Evolutionary conservation across 2,888 invertebrate species (phyloP).

Genomic region (Ischnus inquisitorius): DNA sequence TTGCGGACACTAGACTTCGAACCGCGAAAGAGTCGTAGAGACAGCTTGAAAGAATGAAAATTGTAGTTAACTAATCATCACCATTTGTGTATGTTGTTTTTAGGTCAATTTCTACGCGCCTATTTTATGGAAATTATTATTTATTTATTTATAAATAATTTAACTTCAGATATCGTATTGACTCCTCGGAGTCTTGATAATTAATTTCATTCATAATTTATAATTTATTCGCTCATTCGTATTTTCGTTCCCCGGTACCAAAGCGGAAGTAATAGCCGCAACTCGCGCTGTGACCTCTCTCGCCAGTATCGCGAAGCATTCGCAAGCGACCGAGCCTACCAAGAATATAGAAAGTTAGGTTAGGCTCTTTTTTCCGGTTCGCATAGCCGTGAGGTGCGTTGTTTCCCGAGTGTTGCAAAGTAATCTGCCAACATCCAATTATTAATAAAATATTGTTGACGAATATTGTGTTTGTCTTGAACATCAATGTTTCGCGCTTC

Average conservation of each 20-base stretch:
- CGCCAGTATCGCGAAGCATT: conserved; percentile 8
- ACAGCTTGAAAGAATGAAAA: not conserved
- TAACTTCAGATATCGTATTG: not conserved
- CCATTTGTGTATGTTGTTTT: not conserved
- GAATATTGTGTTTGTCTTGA: conserved; percentile 11
- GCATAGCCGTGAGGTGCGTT: conserved; percentile 79
- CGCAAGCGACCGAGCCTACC: not conserved
- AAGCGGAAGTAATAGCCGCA: conserved; percentile 42
- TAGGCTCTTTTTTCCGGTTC: conserved; percentile 80
- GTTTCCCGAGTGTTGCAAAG: conserved; percentile 66
- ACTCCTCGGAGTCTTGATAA: not conserved
- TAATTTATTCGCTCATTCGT: not conserved
- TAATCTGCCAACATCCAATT: conserved; percentile 81
- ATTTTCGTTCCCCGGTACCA: conserved; percentile 18
- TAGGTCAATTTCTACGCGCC: not conserved
- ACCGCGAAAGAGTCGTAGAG: not conserved
- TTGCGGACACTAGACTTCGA: not conserved
- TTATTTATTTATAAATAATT: not conserved
- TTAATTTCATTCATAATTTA: not conserved
- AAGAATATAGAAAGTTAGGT: conserved; percentile 69
- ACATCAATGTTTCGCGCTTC: conserved; percentile 41
- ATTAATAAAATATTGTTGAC: conserved; percentile 53
- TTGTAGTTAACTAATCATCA: not conserved
- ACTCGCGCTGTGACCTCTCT: conserved; percentile 19
- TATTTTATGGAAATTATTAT: not conserved